Percentiles rank a stretch among this genome's conserved stretches.
Conservation (phyloP, 2,797 vertebrate species). For the Xyrichtys novacula region DNA sequence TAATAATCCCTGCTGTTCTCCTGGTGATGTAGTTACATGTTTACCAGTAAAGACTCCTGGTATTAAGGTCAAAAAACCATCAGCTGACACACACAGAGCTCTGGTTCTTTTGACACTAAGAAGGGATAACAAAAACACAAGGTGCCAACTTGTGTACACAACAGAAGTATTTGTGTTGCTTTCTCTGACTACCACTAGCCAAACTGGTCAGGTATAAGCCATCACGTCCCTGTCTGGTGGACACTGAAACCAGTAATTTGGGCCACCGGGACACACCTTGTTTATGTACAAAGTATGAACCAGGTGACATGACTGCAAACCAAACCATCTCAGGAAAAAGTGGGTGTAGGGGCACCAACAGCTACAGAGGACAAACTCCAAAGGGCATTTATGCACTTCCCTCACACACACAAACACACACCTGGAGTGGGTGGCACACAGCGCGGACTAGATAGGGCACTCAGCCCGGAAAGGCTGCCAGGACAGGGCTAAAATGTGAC, state of each 20-base stretch:
- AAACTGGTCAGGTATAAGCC: constrained; percentile 58
- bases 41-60: not conserved
- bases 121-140: not conserved
- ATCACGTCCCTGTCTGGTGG: constrained; percentile 31
- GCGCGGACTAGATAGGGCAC: constrained; percentile 35
- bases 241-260: constrained; percentile 31
- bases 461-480: constrained; percentile 54
- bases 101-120: not conserved
- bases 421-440: not conserved
- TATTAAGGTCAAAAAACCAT: constrained; percentile 7
- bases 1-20: not conserved
- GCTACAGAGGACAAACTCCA: constrained; percentile 24
- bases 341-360: not conserved
- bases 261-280: constrained; percentile 35
- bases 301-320: not conserved
- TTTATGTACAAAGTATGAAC: constrained; percentile 11
- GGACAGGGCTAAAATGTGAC: constrained; percentile 68
- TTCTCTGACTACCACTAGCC: constrained; percentile 32
- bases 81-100: constrained; percentile 1
- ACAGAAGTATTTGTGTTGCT: constrained; percentile 7
- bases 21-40: not conserved
- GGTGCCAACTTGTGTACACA: not conserved
- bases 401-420: constrained; percentile 12
- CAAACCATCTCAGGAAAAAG: constrained; percentile 4
- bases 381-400: constrained; percentile 20